Evolutionary conservation across 2,797 vertebrate genomes (phyloP).

Genomic region (Catharus ustulatus): DNA sequence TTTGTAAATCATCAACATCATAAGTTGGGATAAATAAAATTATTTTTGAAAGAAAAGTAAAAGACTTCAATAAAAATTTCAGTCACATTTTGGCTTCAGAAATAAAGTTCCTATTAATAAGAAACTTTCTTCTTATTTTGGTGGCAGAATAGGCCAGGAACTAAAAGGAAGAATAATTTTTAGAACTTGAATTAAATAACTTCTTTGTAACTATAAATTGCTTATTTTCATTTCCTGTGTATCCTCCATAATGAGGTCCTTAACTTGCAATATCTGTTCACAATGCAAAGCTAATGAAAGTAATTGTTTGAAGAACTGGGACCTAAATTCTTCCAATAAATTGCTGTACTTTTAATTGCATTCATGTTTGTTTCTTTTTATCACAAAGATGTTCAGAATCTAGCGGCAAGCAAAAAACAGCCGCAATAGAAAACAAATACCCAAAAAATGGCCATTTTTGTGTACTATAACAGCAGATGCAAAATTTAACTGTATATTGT

Average conservation of each 20-base stretch:
- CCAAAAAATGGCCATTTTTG: background rate
- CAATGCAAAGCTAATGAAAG: background rate
- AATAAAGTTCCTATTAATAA: background rate
- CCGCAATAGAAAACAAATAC: background rate
- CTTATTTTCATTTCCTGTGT: background rate
- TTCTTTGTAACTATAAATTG: background rate
- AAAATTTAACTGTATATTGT: background rate
- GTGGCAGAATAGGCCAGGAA: background rate
- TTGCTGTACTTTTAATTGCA: background rate
- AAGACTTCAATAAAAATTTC: background rate
- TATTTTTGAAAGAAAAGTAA: background rate
- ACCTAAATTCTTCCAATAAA: background rate
- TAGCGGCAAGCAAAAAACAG: background rate
- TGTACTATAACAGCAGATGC: background rate
- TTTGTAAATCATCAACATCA: background rate
- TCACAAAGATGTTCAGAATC: background rate
- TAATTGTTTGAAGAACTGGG: background rate
- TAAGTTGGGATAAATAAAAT: background rate
- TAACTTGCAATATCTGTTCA: background rate
- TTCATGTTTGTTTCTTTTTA: background rate
- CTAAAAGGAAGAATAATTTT: background rate
- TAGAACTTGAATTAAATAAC: background rate
- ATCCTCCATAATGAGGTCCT: background rate
- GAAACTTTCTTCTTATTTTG: background rate
- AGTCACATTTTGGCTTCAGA: background rate